Evolutionary conservation across 2,888 invertebrate genomes (phyloP).

Genomic region (Ormyrus nitidulus): DNA sequence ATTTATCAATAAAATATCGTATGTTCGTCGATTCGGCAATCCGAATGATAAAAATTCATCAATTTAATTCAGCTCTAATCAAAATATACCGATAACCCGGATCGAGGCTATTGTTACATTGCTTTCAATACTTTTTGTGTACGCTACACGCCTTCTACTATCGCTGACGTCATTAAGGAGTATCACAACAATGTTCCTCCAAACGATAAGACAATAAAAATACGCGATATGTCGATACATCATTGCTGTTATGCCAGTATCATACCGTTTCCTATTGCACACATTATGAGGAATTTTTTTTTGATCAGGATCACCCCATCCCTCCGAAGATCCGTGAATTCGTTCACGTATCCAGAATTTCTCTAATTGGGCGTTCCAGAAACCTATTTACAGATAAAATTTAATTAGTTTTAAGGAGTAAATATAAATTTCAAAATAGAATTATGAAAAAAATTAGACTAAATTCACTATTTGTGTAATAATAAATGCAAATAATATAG

Average conservation of each 20-base stretch:
- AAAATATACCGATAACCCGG: slow-evolving; percentile 41
- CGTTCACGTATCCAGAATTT: too few species aligned
- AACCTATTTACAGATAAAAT: too few species aligned
- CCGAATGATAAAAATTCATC: slow-evolving; percentile 17
- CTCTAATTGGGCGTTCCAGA: too few species aligned
- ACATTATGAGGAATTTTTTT: slow-evolving; percentile 26
- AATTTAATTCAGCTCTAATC: slow-evolving; percentile 25
- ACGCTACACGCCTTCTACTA: slow-evolving; percentile 34
- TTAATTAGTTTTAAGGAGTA: too few species aligned
- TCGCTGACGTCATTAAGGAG: slow-evolving; percentile 48
- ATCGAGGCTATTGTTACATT: slow-evolving; percentile 30
- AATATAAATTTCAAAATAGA: too few species aligned
- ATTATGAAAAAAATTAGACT: too few species aligned
- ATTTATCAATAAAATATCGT: slow-evolving; percentile 15
- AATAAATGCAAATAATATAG: too few species aligned
- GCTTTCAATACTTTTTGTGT: slow-evolving; percentile 2
- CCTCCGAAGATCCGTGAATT: too few species aligned
- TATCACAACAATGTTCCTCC: slow-evolving; percentile 30
- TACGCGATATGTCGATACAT: slow-evolving; percentile 12
- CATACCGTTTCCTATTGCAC: slow-evolving; percentile 23
- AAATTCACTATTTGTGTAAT: too few species aligned
- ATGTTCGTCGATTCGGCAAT: slow-evolving; percentile 8
- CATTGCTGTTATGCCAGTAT: neutral
- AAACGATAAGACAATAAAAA: slow-evolving; percentile 40
- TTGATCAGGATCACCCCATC: neutral